Evolutionary conservation across 2,888 invertebrate species (phyloP).

Genomic region (Liodrosophila aerea): DNA sequence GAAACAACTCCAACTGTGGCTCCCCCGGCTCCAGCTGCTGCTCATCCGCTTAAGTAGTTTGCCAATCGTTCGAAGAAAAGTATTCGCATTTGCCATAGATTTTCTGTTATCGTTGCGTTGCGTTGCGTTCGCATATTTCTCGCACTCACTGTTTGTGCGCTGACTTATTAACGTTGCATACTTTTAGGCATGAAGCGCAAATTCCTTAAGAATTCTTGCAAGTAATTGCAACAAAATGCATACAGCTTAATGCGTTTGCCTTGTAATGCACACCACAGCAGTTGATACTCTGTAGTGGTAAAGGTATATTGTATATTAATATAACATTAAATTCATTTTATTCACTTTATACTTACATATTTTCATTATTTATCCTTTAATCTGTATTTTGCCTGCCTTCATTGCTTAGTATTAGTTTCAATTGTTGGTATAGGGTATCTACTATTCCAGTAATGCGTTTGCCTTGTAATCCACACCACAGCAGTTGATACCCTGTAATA

Average conservation of each 20-base stretch:
- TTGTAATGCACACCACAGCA: no score
- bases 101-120: conserved; percentile 61
- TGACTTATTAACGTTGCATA: conserved; percentile 61
- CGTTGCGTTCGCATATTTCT: conserved; percentile 49
- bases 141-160: conserved; percentile 28
- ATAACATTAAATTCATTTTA: no score
- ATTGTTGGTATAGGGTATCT: no score
- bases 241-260: conserved; percentile 7
- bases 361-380: no score
- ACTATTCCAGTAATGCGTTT: no score
- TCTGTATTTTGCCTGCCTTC: no score
- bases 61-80: conserved; percentile 51
- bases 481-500: no score
- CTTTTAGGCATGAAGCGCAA: conserved; percentile 58
- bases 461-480: no score
- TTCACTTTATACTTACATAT: no score
- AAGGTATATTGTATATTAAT: no score
- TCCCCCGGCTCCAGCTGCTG: neutral
- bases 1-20: neutral
- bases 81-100: conserved; percentile 56
- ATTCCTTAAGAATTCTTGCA: conserved; percentile 31
- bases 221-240: conserved; percentile 23
- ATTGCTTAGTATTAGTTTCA: no score
- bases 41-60: conserved; percentile 43
- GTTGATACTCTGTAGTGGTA: conserved; percentile 20